A percentile compares a stretch with the other conserved stretches of the same genome.
phyloP scores from a whole-genome alignment of 2,113 vertebrate species.

The Sander lucioperca region DNA sequence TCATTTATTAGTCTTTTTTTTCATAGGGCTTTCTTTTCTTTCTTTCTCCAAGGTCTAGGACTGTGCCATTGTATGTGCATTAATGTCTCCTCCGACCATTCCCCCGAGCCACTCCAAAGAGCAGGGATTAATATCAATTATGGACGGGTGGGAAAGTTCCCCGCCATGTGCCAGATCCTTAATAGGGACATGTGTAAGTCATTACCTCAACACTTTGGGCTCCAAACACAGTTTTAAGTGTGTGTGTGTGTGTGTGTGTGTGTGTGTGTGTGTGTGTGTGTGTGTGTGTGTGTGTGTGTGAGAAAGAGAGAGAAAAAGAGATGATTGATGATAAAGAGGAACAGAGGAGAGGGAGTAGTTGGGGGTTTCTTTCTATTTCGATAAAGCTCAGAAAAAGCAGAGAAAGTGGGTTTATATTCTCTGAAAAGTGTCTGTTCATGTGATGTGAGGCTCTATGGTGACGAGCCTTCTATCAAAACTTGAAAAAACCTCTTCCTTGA shows the following conservation, averaged over 20 bases:
- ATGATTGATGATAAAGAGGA: constrained; percentile 74
- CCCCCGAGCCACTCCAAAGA: constrained; percentile 74
- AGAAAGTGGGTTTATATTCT: constrained; percentile 66
- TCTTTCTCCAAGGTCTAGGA: constrained; percentile 32
- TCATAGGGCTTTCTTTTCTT: not conserved
- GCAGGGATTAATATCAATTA: constrained; percentile 82
- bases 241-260: constrained; percentile 16
- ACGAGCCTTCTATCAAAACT: constrained; percentile 69
- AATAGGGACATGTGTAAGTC: constrained; percentile 86
- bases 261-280: constrained; percentile 66
- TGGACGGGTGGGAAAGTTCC: constrained; percentile 78
- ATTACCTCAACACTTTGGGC: constrained; percentile 82
- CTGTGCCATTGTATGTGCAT: constrained; percentile 52
- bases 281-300: constrained; percentile 60
- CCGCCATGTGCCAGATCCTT: constrained; percentile 78
- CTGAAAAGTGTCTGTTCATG: constrained; percentile 48
- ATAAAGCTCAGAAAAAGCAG: constrained; percentile 39
- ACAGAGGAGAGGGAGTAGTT: constrained; percentile 28
- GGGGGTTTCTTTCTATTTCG: constrained; percentile 40
- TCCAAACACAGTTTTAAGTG: constrained; percentile 65
- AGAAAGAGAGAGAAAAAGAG: constrained; percentile 66
- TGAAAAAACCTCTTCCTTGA: constrained; percentile 34
- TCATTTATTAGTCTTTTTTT: constrained; percentile 51
- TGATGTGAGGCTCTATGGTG: constrained; percentile 64
- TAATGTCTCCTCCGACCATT: constrained; percentile 57